A percentile compares a stretch with the other conserved stretches of the same genome.
phyloP scores from a whole-genome alignment of 2,797 vertebrate genomes.

The Megalops cyprinoides region DNA sequence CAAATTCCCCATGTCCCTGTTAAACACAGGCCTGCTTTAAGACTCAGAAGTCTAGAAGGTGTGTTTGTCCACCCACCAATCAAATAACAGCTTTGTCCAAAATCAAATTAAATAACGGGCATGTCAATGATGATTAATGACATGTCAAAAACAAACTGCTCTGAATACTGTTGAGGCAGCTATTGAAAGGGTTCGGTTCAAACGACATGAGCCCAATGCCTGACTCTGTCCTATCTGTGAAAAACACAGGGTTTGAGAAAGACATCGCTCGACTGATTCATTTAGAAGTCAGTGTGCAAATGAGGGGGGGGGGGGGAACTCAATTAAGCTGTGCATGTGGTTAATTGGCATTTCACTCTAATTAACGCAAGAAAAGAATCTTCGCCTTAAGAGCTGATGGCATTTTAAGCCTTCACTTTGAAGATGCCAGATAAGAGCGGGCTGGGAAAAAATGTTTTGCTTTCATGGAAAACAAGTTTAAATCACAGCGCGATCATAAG shows the following conservation, averaged over 20 bases:
- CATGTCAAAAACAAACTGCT: background rate
- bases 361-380: constrained; percentile 4
- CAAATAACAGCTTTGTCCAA: background rate
- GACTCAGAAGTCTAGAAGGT: background rate
- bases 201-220: background rate
- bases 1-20: background rate
- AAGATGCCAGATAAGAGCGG: background rate
- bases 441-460: background rate
- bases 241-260: background rate
- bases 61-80: background rate
- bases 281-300: background rate
- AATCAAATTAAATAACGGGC: too few relatives aligned
- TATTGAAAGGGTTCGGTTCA: background rate
- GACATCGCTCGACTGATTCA: background rate
- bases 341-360: constrained; percentile 9
- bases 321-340: constrained; percentile 12
- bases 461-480: too few relatives aligned
- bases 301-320: background rate
- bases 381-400: background rate
- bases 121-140: background rate
- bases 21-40: background rate
- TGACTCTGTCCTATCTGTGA: too few relatives aligned
- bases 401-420: background rate
- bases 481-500: too few relatives aligned
- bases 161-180: background rate